Base-by-base conservation (phyloP, 2,888 invertebrate genomes). In the Scrobipalpa atriplicella region DNA sequence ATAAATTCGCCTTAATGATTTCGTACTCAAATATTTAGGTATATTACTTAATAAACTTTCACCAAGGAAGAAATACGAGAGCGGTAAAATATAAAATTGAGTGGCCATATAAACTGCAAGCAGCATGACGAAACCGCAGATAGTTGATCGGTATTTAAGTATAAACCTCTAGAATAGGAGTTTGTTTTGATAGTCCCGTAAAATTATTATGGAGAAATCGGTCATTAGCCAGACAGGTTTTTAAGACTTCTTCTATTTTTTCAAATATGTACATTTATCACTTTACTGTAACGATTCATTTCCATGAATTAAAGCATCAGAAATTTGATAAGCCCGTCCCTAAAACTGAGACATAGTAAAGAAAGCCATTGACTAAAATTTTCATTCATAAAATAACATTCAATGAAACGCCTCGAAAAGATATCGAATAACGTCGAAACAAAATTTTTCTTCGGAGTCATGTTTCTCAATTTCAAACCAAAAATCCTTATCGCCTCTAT, bases 121-220 rank as follows among this genome's bases (percentile, higher is more conserved):
- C 36, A 43, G 51, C 47, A 65, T 51, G 47, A 66, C 69, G 73
- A 74, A 73, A 74, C 72, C 51, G 54, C 70, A 29, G 29, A 61
- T 47, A 36, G 66, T 41, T 67, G 63, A 68, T 67, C 63, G 69
- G 67, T 56, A n/a, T 19, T 70, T 60, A 69, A 38, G 36, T 29
- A 36, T 36, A 58, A 58, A 11, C 8, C 9, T n/a, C n/a, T 16
- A 36, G 11, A 29, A 58, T 11, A 21, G 11, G 19, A 54, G 54
- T 19, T 58, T 58, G 58, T 58, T 58, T 58, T 58, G 36, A 58
- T 62, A 41, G 62, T 19, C 2, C 29, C 11, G 43, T 62, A 21
- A 47, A 43, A 47, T 29, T 62, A 21, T 58, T 58, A 58, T 38
- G 38, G 58, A 9, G 11, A 16, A 38, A 58, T 8, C 8, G 58